A percentile compares a stretch with the other conserved stretches of the same genome.
These are phyloP conservation scores for Neoitamus cyanurus DNA, from an alignment of 2,888 invertebrate species.

Conservation along the genomic window DNA sequence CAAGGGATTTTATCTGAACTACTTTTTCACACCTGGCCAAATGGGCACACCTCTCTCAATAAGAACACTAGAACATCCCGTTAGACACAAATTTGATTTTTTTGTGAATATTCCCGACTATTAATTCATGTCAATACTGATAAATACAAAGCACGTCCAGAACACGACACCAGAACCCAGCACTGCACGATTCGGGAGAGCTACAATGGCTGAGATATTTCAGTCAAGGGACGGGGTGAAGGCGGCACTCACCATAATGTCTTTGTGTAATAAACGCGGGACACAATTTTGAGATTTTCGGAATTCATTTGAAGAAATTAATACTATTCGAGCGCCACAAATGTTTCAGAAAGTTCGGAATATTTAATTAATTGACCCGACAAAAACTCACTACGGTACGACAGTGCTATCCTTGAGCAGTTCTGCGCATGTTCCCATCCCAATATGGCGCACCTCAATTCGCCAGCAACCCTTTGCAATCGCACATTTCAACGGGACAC, in stretches of 20 bases:
- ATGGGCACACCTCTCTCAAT: background rate
- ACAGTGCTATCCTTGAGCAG: background rate
- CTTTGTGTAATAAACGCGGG: background rate
- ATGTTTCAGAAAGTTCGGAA: background rate
- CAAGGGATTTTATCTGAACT: background rate
- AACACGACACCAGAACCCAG: conserved; percentile 1
- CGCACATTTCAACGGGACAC: background rate
- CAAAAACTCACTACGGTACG: background rate
- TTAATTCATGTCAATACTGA: background rate
- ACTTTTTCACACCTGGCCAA: background rate
- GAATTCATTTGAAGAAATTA: background rate
- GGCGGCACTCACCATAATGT: background rate
- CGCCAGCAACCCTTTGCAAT: conserved; percentile 29
- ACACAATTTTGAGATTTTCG: background rate
- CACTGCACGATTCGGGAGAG: background rate
- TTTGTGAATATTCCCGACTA: background rate
- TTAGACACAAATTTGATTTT: background rate
- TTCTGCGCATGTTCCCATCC: conserved; percentile 19
- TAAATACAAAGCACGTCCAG: conserved; percentile 38
- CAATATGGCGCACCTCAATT: conserved; percentile 39
- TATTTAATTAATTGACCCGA: background rate
- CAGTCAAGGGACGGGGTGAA: background rate
- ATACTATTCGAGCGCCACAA: background rate
- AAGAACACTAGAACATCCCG: background rate
- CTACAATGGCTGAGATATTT: conserved; percentile 14